Conservation (phyloP, 37 sponge, comb jelly and placozoan species). For the Chondrilla cf. caribensis region DNA sequence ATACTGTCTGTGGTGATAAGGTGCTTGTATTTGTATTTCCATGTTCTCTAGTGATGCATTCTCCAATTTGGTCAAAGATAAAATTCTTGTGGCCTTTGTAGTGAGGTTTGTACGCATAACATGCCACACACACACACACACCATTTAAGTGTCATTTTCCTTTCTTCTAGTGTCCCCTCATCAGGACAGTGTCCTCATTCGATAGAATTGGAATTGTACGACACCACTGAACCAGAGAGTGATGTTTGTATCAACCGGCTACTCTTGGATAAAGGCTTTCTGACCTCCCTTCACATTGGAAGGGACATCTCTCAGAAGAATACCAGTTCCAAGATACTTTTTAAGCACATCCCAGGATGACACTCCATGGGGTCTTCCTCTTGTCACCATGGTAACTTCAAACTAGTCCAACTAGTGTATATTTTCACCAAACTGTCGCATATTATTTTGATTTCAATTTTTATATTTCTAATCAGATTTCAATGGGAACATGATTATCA, state of each 20-base stretch:
- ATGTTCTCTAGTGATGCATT: background rate
- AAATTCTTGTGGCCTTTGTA: background rate
- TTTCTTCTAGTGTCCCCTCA: background rate
- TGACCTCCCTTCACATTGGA: background rate
- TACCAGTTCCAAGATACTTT: too few relatives aligned
- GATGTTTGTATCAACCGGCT: background rate
- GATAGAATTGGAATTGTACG: constrained; percentile 13
- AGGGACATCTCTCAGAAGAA: too few relatives aligned
- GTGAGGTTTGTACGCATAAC: constrained; percentile 23
- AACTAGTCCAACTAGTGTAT: too few relatives aligned
- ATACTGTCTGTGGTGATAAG: background rate
- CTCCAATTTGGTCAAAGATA: constrained; percentile 1
- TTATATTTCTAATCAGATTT: too few relatives aligned
- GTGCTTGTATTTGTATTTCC: constrained; percentile 25
- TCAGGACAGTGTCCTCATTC: background rate
- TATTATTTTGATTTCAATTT: too few relatives aligned
- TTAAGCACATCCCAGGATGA: too few relatives aligned
- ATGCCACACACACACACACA: constrained; percentile 26
- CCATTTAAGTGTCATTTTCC: background rate
- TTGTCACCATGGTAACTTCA: too few relatives aligned
- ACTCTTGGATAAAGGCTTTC: background rate
- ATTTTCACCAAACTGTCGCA: too few relatives aligned
- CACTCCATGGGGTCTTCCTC: too few relatives aligned
- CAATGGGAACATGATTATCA: too few relatives aligned
- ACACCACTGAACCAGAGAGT: background rate